Percentiles rank a stretch among this genome's conserved stretches.
Conservation (phyloP, 2,888 invertebrate genomes). For the Xylocampa areola region DNA sequence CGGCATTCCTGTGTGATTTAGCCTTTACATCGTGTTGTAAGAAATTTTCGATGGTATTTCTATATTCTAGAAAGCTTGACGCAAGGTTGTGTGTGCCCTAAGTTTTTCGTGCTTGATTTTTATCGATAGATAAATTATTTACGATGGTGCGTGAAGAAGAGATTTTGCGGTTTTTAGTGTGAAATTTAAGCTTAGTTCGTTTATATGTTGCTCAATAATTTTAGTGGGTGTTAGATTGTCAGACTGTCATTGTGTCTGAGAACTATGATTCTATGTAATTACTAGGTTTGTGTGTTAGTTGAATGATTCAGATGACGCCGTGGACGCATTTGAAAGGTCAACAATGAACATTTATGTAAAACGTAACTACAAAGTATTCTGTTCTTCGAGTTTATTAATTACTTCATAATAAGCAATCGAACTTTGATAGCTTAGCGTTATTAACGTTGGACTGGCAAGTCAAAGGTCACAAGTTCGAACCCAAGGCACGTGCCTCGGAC, state of each 20-base stretch:
- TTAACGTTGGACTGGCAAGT: no score
- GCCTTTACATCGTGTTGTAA: slow-evolving; percentile 55
- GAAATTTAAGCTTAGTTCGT: background rate
- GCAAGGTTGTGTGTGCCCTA: slow-evolving; percentile 27
- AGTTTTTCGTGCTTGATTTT: slow-evolving; percentile 3
- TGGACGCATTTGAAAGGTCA: no score
- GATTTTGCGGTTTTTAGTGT: slow-evolving; percentile 5
- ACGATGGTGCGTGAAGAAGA: slow-evolving; percentile 11
- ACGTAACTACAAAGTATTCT: no score
- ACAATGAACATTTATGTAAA: no score
- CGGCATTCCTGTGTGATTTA: slow-evolving; percentile 49
- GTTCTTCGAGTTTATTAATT: no score
- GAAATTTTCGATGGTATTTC: slow-evolving; percentile 50
- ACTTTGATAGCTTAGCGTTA: no score
- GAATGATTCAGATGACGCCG: background rate
- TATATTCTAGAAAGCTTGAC: slow-evolving; percentile 40
- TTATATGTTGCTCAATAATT: slow-evolving; percentile 18
- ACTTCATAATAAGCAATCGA: no score
- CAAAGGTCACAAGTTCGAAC: no score
- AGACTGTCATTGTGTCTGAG: slow-evolving; percentile 25
- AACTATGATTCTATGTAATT: slow-evolving; percentile 29
- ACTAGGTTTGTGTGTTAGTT: slow-evolving; percentile 4
- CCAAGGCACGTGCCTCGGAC: no score
- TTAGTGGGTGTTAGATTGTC: slow-evolving; percentile 17
- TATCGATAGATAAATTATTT: background rate